Conservation (phyloP, 1,140 invertebrate species). For the Zeugodacus cucurbitae region DNA sequence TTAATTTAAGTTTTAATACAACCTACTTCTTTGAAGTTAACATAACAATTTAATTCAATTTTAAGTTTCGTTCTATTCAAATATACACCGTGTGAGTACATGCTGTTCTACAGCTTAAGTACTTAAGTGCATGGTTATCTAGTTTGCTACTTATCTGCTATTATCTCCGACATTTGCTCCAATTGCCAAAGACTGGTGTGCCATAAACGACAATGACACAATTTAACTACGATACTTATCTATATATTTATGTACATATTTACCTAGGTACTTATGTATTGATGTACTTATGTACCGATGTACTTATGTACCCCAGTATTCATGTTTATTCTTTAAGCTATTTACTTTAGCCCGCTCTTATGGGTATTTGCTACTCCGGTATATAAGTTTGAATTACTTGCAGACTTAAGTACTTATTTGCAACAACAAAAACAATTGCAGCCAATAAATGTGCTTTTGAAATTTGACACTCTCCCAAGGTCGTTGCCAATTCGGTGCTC, state of each 20-base stretch:
- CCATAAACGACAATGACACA: background rate
- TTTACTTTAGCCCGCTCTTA: background rate
- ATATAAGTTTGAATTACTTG: background rate
- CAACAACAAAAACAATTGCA: background rate
- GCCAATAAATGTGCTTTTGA: conserved; percentile 12
- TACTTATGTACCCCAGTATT: background rate
- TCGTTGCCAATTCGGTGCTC: background rate
- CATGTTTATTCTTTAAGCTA: background rate
- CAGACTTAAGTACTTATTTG: conserved; percentile 2
- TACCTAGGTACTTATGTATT: too few relatives aligned
- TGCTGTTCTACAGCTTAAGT: background rate
- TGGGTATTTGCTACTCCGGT: background rate
- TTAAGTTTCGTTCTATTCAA: too few relatives aligned
- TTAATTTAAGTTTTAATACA: too few relatives aligned
- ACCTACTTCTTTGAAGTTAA: too few relatives aligned
- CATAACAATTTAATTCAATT: too few relatives aligned
- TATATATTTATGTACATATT: background rate
- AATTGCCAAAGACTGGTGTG: background rate
- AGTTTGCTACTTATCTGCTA: background rate
- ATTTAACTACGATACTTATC: background rate
- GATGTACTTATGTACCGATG: background rate
- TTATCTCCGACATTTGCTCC: background rate
- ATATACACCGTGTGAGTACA: too few relatives aligned
- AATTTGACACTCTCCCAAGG: conserved; percentile 36
- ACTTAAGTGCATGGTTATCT: background rate